Evolutionary conservation across 2,113 vertebrate genomes (phyloP).

Genomic region (Larimichthys polyactis): DNA sequence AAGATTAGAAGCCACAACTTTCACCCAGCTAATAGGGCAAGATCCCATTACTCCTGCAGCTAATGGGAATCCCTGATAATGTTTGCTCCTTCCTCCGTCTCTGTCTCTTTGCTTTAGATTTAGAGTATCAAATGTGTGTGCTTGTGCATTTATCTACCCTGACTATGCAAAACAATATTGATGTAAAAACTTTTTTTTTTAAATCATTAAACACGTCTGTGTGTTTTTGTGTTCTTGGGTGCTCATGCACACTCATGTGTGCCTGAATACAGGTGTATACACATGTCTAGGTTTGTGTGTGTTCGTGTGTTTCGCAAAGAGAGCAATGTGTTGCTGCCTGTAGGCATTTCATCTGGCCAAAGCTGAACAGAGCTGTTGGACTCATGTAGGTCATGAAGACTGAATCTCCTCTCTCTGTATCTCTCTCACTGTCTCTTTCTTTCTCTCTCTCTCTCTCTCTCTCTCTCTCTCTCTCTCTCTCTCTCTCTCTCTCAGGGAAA

Average conservation of each 20-base stretch:
- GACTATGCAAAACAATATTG: background rate
- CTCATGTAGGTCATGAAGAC: constrained; percentile 87
- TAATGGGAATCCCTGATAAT: constrained; percentile 62
- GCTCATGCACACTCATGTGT: background rate
- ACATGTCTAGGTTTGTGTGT: constrained; percentile 18
- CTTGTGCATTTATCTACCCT: background rate
- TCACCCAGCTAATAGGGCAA: constrained; percentile 60
- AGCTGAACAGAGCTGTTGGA: constrained; percentile 76
- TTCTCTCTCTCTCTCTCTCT: background rate
- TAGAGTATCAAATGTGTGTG: background rate
- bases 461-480: constrained; percentile 13
- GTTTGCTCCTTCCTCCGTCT: constrained; percentile 13
- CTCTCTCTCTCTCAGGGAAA: constrained; percentile 73
- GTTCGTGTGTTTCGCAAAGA: constrained; percentile 48
- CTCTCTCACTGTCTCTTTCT: background rate
- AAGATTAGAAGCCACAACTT: constrained; percentile 71
- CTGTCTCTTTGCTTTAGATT: constrained; percentile 2
- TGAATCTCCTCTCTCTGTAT: constrained; percentile 62
- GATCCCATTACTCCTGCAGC: constrained; percentile 65
- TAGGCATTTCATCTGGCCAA: constrained; percentile 70
- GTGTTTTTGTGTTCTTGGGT: background rate
- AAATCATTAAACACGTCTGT: background rate
- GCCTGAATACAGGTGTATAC: constrained; percentile 19
- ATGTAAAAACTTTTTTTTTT: background rate
- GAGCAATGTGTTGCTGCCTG: constrained; percentile 72